phyloP scores from a whole-genome alignment of 2,888 invertebrate genomes.

The Mythimna pallens region DNA sequence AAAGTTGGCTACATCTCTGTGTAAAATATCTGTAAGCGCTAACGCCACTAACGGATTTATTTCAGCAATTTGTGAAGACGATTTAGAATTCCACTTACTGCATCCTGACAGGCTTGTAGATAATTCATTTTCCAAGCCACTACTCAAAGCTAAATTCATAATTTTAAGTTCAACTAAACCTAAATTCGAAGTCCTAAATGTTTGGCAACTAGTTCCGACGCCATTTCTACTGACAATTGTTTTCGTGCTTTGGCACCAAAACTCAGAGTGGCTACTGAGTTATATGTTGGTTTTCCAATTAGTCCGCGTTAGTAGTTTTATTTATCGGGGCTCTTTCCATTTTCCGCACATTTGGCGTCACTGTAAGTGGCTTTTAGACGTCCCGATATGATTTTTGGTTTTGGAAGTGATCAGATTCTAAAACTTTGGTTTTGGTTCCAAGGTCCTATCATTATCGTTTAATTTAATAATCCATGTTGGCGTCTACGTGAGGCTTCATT shows the following conservation, averaged over 20 bases:
- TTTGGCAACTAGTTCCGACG: conserved; percentile 70
- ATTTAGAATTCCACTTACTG: conserved; percentile 25
- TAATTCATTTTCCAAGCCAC: conserved; percentile 3
- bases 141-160: conserved; percentile 32
- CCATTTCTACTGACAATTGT: conserved; percentile 68
- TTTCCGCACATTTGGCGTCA: conserved; percentile 83
- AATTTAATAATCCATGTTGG: too few species aligned
- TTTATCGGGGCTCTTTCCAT: conserved; percentile 85
- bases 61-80: conserved; percentile 6
- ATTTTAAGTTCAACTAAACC: conserved; percentile 45
- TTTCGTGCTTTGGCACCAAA: conserved; percentile 76
- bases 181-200: conserved; percentile 53
- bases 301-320: conserved; percentile 84
- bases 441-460: too few species aligned
- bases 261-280: conserved; percentile 81
- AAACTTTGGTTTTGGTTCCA: too few species aligned
- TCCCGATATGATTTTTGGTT: conserved; percentile 24
- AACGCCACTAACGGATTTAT: conserved; percentile 1
- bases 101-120: neutral
- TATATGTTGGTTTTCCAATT: conserved; percentile 88
- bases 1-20: neutral
- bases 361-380: conserved; percentile 53
- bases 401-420: neutral
- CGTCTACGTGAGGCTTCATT: too few species aligned
- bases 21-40: neutral